phyloP scores from a whole-genome alignment of 2,888 invertebrate species.

The Heliothis peltigera region DNA sequence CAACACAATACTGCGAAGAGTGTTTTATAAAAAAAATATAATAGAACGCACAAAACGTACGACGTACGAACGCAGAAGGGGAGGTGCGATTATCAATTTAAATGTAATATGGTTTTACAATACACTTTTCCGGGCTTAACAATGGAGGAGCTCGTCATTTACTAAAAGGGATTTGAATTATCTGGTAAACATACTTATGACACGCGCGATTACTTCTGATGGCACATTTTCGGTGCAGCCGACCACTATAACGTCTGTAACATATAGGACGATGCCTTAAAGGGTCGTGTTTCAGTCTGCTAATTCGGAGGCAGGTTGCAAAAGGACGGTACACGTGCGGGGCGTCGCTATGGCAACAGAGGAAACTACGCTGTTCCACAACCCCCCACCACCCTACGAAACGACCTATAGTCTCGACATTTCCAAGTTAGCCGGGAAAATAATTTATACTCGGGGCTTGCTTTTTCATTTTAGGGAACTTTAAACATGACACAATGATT shows the following conservation, averaged over 20 bases:
- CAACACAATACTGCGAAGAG: constrained; percentile 65
- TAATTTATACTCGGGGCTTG: constrained; percentile 55
- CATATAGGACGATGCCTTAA: constrained; percentile 68
- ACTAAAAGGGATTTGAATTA: constrained; percentile 52
- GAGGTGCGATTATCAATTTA: constrained; percentile 72
- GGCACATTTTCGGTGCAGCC: constrained; percentile 70
- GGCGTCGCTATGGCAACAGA: constrained; percentile 85
- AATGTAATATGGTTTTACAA: constrained; percentile 61
- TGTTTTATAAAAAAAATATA: constrained; percentile 69
- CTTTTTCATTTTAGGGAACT: constrained; percentile 1
- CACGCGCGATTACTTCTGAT: constrained; percentile 73
- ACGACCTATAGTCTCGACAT: constrained; percentile 63
- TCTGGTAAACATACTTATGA: constrained; percentile 56
- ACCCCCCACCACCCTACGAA: constrained; percentile 68
- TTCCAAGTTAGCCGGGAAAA: constrained; percentile 65
- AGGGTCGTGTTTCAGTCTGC: constrained; percentile 70
- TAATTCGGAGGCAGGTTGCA: constrained; percentile 77
- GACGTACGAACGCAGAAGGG: too few relatives aligned
- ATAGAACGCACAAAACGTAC: constrained; percentile 56
- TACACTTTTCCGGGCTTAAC: constrained; percentile 15
- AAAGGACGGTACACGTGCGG: constrained; percentile 79
- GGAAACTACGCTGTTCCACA: constrained; percentile 85
- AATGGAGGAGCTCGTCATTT: constrained; percentile 49
- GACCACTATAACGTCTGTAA: constrained; percentile 72
- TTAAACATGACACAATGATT: too few relatives aligned